Evolutionary conservation across 2,888 invertebrate species (phyloP), one percentile per base, ranked within the genome.

Genomic region (Machimus atricapillus): DNA sequence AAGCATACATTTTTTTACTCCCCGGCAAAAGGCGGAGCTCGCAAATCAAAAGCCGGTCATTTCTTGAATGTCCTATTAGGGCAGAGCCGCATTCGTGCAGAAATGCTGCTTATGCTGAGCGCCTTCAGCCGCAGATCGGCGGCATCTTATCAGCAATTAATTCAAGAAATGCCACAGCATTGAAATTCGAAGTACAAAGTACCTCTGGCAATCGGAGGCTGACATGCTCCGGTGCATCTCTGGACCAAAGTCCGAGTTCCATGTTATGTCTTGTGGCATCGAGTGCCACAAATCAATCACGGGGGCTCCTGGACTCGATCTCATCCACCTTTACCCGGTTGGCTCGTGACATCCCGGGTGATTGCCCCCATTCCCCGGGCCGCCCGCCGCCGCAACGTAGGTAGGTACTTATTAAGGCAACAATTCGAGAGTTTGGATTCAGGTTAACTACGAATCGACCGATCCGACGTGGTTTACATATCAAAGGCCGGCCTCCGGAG

Each of bases 391-490:
- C 23, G 66, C 27, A 9, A 66, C 27, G 27, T 2, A 46, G 43
- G 27, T 2, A 46, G 43, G 43, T 16, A 23, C 66, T 66, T 66
- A 66, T 66, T 66, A 66, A 23, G 27, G 66, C 66, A 66, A 66
- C 66, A 66, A 66, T 27, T 52, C n/a, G 52, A 52, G n/a, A 52
- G n/a, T n/a, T 66, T 66, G 19, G 23, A 66, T 23, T 23, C 66
- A 66, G 66, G 66, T 23, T 66, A 66, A 66, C 66, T 66, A 19
- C 27, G 66, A 66, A 23, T 27, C 66, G 66, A 23, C 9, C 66
- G 76, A 16, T 6, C 40, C 78, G n/a, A 78, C 34, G 43, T 43
- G 43, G 78, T 78, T 78, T 78, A 78, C 78, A 78, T 78, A 78
- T 78, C 78, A 43, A 43, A 40, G 23, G 23, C 19, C 56, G 19